A percentile compares a stretch with the other conserved stretches of the same genome.
phyloP scores from a whole-genome alignment of 2,888 invertebrate species.

The Liodrosophila aerea region DNA sequence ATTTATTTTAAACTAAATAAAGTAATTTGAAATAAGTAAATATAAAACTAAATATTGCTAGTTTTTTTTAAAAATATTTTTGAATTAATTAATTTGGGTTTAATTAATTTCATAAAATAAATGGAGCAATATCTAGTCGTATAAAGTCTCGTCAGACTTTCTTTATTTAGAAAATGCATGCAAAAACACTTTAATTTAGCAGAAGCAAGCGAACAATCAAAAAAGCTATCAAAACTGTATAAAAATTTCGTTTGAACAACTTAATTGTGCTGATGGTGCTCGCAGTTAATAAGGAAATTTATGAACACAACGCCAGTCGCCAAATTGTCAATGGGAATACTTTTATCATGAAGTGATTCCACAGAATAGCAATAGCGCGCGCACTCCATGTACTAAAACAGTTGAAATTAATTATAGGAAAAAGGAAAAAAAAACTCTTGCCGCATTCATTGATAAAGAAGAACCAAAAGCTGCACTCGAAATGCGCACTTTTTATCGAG shows the following conservation, averaged over 20 bases:
- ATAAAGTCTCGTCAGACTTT: no score
- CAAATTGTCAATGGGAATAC: slow-evolving; percentile 15
- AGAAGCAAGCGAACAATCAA: slow-evolving; percentile 30
- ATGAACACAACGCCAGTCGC: slow-evolving; percentile 21
- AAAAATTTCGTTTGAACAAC: slow-evolving; percentile 39
- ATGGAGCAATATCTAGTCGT: slow-evolving; percentile 2
- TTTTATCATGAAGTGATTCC: slow-evolving; percentile 17
- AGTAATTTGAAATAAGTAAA: not conserved
- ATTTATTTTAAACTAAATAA: not conserved
- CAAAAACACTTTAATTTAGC: slow-evolving; percentile 25
- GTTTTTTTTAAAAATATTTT: not conserved
- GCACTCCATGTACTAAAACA: slow-evolving; percentile 19
- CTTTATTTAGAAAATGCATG: not conserved
- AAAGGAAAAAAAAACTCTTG: no score
- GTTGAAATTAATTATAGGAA: slow-evolving; percentile 30
- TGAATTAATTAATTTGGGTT: no score
- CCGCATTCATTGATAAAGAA: slow-evolving; percentile 31
- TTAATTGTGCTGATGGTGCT: slow-evolving; percentile 37
- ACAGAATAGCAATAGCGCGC: not conserved
- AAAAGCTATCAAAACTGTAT: slow-evolving; percentile 16
- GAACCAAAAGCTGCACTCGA: slow-evolving; percentile 22
- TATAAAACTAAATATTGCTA: not conserved
- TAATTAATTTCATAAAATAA: no score
- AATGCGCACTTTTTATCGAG: slow-evolving; percentile 39
- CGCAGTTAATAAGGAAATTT: slow-evolving; percentile 42